These are phyloP conservation scores for Enteromius radiatus DNA, from an alignment of 2,797 vertebrate genomes.

Conservation along the genomic window DNA sequence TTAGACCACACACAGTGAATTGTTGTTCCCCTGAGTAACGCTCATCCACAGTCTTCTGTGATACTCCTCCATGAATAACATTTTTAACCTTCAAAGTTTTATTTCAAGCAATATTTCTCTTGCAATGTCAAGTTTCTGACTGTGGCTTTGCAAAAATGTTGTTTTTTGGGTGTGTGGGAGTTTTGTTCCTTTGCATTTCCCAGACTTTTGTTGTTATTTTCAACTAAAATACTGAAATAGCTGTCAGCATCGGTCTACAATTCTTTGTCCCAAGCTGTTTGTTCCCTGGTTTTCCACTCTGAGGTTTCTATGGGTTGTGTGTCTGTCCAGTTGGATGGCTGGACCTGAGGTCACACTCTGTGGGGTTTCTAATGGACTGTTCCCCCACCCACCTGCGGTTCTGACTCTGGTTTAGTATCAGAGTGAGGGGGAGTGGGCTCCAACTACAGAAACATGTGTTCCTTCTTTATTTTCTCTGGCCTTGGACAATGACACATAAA, in stretches of 20 bases:
- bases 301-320: constrained; percentile 41
- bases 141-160: constrained; percentile 21
- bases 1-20: constrained; percentile 45
- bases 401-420: constrained; percentile 29
- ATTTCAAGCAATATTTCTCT: constrained; percentile 35
- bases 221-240: constrained; percentile 30
- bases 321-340: constrained; percentile 17
- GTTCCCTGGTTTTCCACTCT: constrained; percentile 44
- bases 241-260: not conserved
- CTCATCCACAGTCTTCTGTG: not conserved
- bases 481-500: constrained; percentile 55
- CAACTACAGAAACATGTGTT: constrained; percentile 50
- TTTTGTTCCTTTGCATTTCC: constrained; percentile 36
- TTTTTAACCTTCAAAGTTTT: constrained; percentile 15
- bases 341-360: constrained; percentile 42
- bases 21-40: constrained; percentile 1
- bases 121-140: constrained; percentile 24
- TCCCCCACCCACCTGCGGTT: constrained; percentile 45
- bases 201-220: constrained; percentile 35
- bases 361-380: constrained; percentile 31
- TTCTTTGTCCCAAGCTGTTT: constrained; percentile 23
- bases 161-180: constrained; percentile 15
- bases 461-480: constrained; percentile 63
- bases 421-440: constrained; percentile 32
- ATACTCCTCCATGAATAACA: constrained; percentile 27